Percentiles rank a stretch among this genome's conserved stretches.
Conservation (phyloP, 1,140 invertebrate species). For the Oreohelix idahoensis region DNA sequence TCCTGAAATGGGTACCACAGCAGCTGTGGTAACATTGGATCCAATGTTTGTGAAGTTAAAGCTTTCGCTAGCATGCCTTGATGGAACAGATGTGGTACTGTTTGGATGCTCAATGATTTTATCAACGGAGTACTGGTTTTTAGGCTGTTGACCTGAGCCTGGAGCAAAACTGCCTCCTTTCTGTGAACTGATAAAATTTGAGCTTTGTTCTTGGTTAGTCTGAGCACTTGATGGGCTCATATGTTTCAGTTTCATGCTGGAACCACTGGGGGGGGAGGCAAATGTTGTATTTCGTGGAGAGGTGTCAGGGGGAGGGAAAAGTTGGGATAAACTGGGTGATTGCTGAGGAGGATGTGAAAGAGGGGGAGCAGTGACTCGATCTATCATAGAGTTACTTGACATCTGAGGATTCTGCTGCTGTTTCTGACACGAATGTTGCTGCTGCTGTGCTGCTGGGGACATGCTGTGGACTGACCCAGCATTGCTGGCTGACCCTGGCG, state of each 20-base stretch:
- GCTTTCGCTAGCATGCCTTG: constrained; percentile 54
- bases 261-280: constrained; percentile 32
- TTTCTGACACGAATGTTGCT: constrained; percentile 34
- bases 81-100: not conserved
- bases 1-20: constrained; percentile 34
- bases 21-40: constrained; percentile 58
- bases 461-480: constrained; percentile 39
- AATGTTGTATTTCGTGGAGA: constrained; percentile 15
- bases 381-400: constrained; percentile 30
- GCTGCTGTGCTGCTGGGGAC: constrained; percentile 37
- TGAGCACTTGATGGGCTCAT: constrained; percentile 59
- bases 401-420: constrained; percentile 30
- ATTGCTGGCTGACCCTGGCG: constrained; percentile 38
- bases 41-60: constrained; percentile 66
- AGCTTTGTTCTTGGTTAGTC: constrained; percentile 30
- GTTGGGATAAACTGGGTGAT: constrained; percentile 14
- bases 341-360: constrained; percentile 40
- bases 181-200: constrained; percentile 30
- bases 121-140: constrained; percentile 45
- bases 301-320: constrained; percentile 21
- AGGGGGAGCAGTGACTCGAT: constrained; percentile 23
- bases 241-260: constrained; percentile 44
- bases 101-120: constrained; percentile 37
- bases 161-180: not conserved
- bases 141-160: constrained; percentile 12